Evolutionary conservation across 2,888 invertebrate genomes (phyloP), one percentile per base, ranked within the genome.

Genomic region (Euphydryas editha): DNA sequence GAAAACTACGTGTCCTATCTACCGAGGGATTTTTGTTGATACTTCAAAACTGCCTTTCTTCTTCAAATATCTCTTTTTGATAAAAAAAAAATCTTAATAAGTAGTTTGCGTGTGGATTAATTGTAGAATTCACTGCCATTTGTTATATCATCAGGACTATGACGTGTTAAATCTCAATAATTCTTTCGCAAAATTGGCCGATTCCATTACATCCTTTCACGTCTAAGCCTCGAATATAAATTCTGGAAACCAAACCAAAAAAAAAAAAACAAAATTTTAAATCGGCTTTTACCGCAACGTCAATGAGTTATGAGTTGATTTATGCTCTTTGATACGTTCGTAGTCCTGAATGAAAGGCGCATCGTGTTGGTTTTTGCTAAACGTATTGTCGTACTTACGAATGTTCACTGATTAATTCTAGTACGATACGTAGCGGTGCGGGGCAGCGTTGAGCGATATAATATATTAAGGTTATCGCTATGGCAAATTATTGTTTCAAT

Each of bases 261-360:
- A n/a, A n/a, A n/a, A 61, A 51, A 63, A 62, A 69, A 58, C 46
- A 57, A 46, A 60, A 69, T 57, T 60, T 63, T 61, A 57, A 63
- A 69, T 65, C 46, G 60, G 54, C 62, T 67, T 62, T 67, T 55
- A 66, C 39, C 57, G 57, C 58, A 17, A 42, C 49, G 44, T 58
- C 37, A 58, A 20, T 6, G 51, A 47, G 51, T 49, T 62, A 57
- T 51, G 39, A 36, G 17, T 24, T 66, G 44, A 58, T 61, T 54
- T 59, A 59, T 60, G 54, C 42, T 18, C 44, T 62, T 30, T 21
- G 39, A 58, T 36, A 57, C 56, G 55, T 44, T 54, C 30, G 55
- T 47, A 36, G 54, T 54, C 54, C 54, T 24, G 51, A 30, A 54
- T 54, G 36, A 36, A 54, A 54, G n/a, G 54, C 54, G 36, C 30